A percentile compares a stretch with the other conserved stretches of the same genome.
Conservation (phyloP, 2,113 vertebrate species). For the Baryphthengus martii region DNA sequence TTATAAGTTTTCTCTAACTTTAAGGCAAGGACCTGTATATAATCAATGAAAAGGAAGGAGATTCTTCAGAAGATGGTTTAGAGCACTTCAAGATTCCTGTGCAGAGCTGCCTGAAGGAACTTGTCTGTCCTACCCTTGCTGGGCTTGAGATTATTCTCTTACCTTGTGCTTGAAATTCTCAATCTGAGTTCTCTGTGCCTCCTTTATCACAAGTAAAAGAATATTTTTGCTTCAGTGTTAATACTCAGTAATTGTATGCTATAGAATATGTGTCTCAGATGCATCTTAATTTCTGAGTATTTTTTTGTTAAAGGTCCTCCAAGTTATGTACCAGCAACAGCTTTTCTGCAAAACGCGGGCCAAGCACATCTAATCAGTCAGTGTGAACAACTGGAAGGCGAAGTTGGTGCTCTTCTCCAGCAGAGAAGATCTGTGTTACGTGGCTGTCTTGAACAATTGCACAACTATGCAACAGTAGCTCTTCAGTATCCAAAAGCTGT, state of each 20-base stretch:
- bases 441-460: conserved; percentile 91
- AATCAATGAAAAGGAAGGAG: neutral
- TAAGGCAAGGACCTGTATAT: neutral
- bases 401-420: conserved; percentile 88
- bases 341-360: conserved; percentile 95
- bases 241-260: neutral
- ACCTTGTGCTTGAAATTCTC: neutral
- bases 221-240: neutral
- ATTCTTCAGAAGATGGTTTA: neutral
- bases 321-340: conserved; percentile 95
- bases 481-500: conserved; percentile 91
- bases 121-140: neutral
- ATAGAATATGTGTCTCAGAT: neutral
- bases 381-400: conserved; percentile 92
- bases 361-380: conserved; percentile 96
- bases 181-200: neutral
- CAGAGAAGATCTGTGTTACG: conserved; percentile 89
- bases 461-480: conserved; percentile 97
- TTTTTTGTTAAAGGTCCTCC: conserved; percentile 87
- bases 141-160: neutral
- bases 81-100: neutral
- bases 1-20: neutral
- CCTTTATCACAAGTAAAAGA: neutral
- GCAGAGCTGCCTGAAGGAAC: neutral
- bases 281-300: neutral